Percentiles rank a stretch among this genome's conserved stretches.
Conservation (phyloP, 1,140 invertebrate genomes). For the Drosophila setifemur region DNA sequence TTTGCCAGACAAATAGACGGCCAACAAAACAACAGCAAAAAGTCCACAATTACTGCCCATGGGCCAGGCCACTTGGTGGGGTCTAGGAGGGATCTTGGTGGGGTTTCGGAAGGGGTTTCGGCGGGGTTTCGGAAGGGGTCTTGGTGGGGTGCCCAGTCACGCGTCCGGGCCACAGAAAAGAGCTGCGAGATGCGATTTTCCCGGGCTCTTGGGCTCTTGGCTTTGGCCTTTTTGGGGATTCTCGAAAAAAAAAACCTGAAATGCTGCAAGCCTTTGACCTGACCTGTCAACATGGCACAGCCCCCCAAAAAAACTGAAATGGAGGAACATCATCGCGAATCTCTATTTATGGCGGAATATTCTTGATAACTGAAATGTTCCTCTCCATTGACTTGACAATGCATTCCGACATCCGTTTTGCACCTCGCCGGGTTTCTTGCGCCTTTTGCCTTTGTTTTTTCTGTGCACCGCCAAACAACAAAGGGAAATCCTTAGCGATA, state of each 20-base stretch:
- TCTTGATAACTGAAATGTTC: constrained; percentile 18
- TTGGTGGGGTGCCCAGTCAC: constrained; percentile 52
- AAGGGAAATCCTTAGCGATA: constrained; percentile 25
- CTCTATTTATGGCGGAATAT: constrained; percentile 11
- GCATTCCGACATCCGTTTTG: constrained; percentile 42
- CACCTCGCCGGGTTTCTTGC: constrained; percentile 24
- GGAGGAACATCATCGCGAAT: constrained; percentile 17
- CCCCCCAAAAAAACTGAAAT: constrained; percentile 8
- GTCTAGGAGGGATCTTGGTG: constrained; percentile 18
- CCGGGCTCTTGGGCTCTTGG: not conserved
- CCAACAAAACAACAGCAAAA: constrained; percentile 27
- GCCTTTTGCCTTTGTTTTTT: constrained; percentile 19
- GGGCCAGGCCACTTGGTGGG: constrained; percentile 33
- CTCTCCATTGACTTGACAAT: constrained; percentile 37
- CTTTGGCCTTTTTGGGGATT: constrained; percentile 6
- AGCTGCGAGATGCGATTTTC: constrained; percentile 23
- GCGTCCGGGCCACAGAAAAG: constrained; percentile 14
- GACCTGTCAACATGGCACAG: constrained; percentile 50
- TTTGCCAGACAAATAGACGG: constrained; percentile 56
- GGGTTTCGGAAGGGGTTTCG: no score
- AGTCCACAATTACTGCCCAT: constrained; percentile 35
- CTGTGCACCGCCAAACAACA: constrained; percentile 32
- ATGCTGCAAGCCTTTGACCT: constrained; percentile 34
- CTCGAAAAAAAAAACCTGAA: constrained; percentile 12
- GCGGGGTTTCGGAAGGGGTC: constrained; percentile 10